A percentile compares a stretch with the other conserved stretches of the same genome.
phyloP scores from a whole-genome alignment of 2,113 vertebrate genomes.

The Gadus macrocephalus region DNA sequence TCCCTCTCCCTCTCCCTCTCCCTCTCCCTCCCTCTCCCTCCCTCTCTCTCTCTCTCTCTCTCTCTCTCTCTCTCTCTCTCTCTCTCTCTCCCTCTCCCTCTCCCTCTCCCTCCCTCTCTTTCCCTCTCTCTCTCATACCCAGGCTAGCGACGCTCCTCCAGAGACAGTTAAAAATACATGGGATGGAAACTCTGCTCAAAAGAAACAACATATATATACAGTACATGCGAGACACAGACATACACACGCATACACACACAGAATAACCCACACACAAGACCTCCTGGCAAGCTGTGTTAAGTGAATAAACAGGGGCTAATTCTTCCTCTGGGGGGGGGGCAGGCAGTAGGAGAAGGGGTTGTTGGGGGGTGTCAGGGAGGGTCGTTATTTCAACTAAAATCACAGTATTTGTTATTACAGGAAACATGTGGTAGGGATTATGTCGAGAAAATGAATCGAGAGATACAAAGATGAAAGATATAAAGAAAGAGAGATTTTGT shows the following conservation, averaged over 20 bases:
- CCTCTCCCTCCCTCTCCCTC: background rate
- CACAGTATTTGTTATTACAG: constrained; percentile 46
- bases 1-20: background rate
- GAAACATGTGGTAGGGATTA: constrained; percentile 24
- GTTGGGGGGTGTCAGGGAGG: background rate
- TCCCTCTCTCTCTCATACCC: constrained; percentile 7
- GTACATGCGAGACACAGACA: constrained; percentile 5
- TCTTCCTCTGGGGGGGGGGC: constrained; percentile 42
- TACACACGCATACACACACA: background rate
- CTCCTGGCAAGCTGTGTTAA: constrained; percentile 41
- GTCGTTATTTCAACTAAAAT: constrained; percentile 49
- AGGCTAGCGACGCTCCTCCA: constrained; percentile 16
- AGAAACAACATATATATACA: constrained; percentile 48
- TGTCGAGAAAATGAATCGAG: constrained; percentile 1
- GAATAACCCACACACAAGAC: constrained; percentile 8
- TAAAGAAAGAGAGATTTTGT: background rate
- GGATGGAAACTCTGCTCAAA: constrained; percentile 45
- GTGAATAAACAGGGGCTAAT: constrained; percentile 48
- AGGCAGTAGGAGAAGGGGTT: constrained; percentile 22
- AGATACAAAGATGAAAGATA: background rate
- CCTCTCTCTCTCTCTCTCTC: background rate
- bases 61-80: background rate
- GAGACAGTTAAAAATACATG: constrained; percentile 46
- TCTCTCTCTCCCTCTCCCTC: background rate
- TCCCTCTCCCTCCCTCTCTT: background rate